These are phyloP conservation scores for Petaurus breviceps DNA, from an alignment of 2,113 vertebrate genomes.

Conservation along the genomic window DNA sequence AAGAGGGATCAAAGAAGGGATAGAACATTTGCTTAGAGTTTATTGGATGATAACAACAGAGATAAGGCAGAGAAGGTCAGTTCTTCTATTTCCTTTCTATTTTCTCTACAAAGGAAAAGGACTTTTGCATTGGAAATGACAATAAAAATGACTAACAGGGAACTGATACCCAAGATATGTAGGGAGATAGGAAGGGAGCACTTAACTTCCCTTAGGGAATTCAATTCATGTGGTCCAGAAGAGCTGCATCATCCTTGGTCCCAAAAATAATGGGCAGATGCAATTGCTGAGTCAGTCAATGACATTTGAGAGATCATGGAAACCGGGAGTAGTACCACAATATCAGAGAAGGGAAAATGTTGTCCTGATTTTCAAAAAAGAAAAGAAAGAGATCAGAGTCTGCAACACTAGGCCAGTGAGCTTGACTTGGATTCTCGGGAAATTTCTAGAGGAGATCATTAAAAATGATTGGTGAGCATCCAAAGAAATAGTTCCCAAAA, in stretches of 20 bases:
- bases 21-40: background rate
- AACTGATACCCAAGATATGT: background rate
- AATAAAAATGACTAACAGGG: background rate
- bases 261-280: background rate
- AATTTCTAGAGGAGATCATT: background rate
- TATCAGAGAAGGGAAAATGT: background rate
- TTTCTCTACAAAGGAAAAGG: background rate
- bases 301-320: background rate
- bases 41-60: background rate
- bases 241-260: background rate
- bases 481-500: background rate
- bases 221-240: background rate
- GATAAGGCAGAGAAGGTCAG: background rate
- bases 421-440: background rate
- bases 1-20: background rate
- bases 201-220: background rate
- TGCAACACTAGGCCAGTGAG: background rate
- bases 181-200: background rate
- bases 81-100: background rate
- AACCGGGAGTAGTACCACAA: background rate
- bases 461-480: background rate
- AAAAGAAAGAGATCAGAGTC: background rate
- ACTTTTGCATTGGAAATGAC: background rate
- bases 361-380: background rate
- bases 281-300: background rate